Evolutionary conservation across 2,888 invertebrate species (phyloP), one percentile per base, ranked within the genome.

Genomic region (Bellardia bayeri): DNA sequence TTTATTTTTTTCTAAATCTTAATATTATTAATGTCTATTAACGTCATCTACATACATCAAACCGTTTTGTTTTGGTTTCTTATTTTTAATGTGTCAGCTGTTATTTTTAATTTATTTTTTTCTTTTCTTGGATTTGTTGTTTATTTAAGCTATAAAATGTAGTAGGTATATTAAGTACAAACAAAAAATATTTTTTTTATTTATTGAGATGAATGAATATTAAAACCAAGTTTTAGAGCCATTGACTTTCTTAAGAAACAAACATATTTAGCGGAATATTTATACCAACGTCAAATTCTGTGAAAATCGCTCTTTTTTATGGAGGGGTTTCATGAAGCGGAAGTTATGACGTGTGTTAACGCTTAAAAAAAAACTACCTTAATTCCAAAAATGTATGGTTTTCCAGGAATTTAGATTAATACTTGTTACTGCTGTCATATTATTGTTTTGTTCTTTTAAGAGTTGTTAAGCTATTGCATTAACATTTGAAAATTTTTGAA

Each of bases 191-290:
- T 37, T n/a, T n/a, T 51, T n/a, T 64, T 40, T 64, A 9, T 3
- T 64, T 64, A 37, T 11, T 33, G 1, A 3, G 9, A 37, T 63
- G 14, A n/a, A 7, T 33, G 14, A 49, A 69, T 51, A 69, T 14
- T 23, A 40, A 54, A 37, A 74, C 61, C 74, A 45, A 45, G 74
- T 74, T 74, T 61, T 61, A 11, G 61, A 61, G 16, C 49, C 69
- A 61, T 61, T 74, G 74, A 74, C 74, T 61, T 74, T 74, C 30
- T 30, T 61, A 51, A 37, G 49, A 68, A n/a, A 30, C 30, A n/a
- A 30, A 42, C 8, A 66, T 13, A 61, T 61, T 54, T 13, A 37
- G n/a, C 33, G 69, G 30, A 64, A 64, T 64, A 54, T 64, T 51
- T 51, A 13, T 30, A 68, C 7, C 56, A 33, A 66, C 64, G 40